Evolutionary conservation across 2,888 invertebrate species (phyloP).

Genomic region (Mechanitis messenoides): DNA sequence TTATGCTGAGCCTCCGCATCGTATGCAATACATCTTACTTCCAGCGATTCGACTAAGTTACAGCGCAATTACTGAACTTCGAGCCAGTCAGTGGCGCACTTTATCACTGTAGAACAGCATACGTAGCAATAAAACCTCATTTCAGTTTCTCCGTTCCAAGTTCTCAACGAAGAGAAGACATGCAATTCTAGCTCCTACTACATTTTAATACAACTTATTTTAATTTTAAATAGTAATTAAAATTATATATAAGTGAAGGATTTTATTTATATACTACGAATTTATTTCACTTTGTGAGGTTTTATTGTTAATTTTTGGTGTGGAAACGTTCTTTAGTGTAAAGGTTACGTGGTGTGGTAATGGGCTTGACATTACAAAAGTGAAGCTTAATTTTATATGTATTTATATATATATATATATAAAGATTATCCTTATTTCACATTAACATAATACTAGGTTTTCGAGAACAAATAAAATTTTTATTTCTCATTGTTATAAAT

Average conservation of each 20-base stretch:
- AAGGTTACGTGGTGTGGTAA: background rate
- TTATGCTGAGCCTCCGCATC: slow-evolving; percentile 10
- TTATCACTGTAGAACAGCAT: slow-evolving; percentile 32
- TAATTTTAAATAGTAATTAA: background rate
- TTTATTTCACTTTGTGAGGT: slow-evolving; percentile 19
- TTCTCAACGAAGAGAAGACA: slow-evolving; percentile 13
- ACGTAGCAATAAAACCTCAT: slow-evolving; percentile 28
- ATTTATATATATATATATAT: background rate
- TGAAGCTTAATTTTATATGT: background rate
- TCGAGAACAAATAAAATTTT: too few relatives aligned
- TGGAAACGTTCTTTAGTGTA: slow-evolving; percentile 3
- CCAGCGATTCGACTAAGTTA: slow-evolving; percentile 21
- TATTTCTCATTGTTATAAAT: too few relatives aligned
- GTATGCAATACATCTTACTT: slow-evolving; percentile 24
- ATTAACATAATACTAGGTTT: too few relatives aligned
- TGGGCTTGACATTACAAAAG: background rate
- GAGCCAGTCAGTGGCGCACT: slow-evolving; percentile 28
- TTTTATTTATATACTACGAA: slow-evolving; percentile 8
- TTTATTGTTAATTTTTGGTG: slow-evolving; percentile 16
- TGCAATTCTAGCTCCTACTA: slow-evolving; percentile 17
- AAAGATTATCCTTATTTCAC: too few relatives aligned
- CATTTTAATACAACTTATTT: slow-evolving; percentile 12
- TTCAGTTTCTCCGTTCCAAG: slow-evolving; percentile 9
- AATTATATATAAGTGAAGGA: slow-evolving; percentile 7
- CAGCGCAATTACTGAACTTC: slow-evolving; percentile 29